Evolutionary conservation across 2,797 vertebrate species (phyloP).

Genomic region (Pelochelys cantorii): DNA sequence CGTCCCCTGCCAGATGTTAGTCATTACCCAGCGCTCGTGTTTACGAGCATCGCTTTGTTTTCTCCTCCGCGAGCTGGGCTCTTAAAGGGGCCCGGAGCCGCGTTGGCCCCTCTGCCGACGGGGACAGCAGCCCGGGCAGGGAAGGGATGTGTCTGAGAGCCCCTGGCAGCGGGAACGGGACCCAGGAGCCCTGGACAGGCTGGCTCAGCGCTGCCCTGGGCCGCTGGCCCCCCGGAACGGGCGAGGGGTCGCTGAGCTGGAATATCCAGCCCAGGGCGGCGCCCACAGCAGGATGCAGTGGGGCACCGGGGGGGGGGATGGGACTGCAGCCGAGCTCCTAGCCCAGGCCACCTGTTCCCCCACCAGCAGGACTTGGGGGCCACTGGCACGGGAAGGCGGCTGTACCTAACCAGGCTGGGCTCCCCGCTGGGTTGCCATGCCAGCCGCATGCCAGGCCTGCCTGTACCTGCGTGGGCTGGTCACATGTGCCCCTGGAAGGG

Average conservation of each 20-base stretch:
- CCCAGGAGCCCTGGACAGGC: neutral
- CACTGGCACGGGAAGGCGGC: no score
- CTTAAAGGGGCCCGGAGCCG: conserved; percentile 9
- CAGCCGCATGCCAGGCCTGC: neutral
- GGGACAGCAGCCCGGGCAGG: accelerated
- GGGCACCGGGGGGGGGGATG: no score
- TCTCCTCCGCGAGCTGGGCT: neutral
- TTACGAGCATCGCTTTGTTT: neutral
- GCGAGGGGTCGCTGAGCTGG: neutral
- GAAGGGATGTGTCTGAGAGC: neutral
- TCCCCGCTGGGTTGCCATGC: neutral
- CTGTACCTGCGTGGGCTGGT: neutral
- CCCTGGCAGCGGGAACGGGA: neutral
- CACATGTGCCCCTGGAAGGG: neutral
- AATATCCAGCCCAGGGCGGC: neutral
- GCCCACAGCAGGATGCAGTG: no score
- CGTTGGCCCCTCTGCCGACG: neutral
- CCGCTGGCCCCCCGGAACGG: neutral
- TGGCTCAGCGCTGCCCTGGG: neutral
- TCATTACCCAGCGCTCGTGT: neutral
- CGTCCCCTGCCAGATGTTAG: conserved; percentile 27
- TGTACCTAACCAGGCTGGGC: neutral
- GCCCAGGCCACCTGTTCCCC: neutral
- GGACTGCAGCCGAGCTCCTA: neutral
- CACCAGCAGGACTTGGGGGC: neutral